Conservation (phyloP, 2,113 vertebrate species). For the Edolisoma coerulescens region DNA sequence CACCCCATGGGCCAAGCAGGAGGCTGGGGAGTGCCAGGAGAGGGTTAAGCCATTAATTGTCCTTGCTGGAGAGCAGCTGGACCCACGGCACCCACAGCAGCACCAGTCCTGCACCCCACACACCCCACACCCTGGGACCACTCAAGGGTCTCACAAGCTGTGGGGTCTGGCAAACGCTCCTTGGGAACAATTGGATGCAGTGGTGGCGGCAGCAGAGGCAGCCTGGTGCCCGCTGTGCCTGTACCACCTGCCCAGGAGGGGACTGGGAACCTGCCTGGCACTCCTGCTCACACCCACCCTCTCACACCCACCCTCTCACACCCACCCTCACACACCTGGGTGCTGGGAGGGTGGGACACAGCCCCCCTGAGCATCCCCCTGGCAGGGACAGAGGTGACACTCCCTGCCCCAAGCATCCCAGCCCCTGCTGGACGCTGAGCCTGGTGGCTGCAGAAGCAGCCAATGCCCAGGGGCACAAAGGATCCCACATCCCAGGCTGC, state of each 20-base stretch:
- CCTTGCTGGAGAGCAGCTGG: neutral
- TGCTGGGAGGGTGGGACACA: neutral
- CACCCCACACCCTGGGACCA: no score
- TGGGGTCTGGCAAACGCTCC: fast-evolving
- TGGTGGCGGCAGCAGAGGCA: neutral
- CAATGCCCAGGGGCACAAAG: fast-evolving
- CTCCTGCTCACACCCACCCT: neutral
- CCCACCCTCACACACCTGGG: no score
- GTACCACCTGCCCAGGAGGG: neutral
- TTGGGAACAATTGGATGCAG: neutral
- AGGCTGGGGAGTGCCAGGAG: neutral
- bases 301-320: fast-evolving
- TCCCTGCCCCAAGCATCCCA: neutral
- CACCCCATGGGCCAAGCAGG: fast-evolving
- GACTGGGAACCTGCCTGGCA: neutral
- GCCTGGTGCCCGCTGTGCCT: neutral
- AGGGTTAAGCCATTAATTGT: neutral
- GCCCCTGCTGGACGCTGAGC: neutral
- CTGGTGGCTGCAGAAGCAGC: neutral
- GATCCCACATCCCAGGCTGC: neutral
- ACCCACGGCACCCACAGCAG: neutral
- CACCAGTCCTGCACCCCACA: neutral
- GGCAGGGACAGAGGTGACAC: neutral
- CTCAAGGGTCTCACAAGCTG: neutral
- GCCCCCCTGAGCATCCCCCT: neutral